These are phyloP conservation scores for Oenanthe melanoleuca DNA, from an alignment of 2,113 vertebrate species.

Conservation along the genomic window DNA sequence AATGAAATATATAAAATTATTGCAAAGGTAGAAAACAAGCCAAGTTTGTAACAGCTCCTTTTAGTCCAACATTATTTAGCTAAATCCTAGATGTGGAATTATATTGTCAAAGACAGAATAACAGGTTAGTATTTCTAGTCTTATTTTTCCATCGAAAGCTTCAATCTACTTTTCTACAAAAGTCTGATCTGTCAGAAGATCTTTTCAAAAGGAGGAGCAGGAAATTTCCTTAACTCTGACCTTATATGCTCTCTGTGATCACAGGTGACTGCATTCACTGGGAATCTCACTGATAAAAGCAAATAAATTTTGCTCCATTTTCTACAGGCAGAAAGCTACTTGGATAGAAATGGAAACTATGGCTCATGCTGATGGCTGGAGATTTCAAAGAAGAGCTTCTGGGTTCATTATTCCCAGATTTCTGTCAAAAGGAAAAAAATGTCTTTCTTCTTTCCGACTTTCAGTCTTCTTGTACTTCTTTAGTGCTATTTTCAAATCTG, in stretches of 20 bases:
- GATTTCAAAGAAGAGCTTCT: neutral
- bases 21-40: neutral
- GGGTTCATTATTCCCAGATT: neutral
- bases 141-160: neutral
- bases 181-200: neutral
- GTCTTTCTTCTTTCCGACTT: neutral
- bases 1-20: neutral
- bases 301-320: neutral
- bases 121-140: neutral
- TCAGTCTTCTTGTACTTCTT: neutral
- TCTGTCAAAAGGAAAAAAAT: neutral
- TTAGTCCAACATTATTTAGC: neutral
- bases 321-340: neutral
- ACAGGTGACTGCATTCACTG: neutral
- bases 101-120: neutral
- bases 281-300: conserved; percentile 6
- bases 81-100: neutral
- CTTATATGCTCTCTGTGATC: neutral
- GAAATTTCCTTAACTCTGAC: neutral
- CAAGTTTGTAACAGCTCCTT: neutral
- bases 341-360: neutral
- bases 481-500: neutral
- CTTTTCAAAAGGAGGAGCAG: neutral
- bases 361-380: neutral
- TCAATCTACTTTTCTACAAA: neutral